phyloP scores from a whole-genome alignment of 2,797 vertebrate species.

The Bovichtus diacanthus region DNA sequence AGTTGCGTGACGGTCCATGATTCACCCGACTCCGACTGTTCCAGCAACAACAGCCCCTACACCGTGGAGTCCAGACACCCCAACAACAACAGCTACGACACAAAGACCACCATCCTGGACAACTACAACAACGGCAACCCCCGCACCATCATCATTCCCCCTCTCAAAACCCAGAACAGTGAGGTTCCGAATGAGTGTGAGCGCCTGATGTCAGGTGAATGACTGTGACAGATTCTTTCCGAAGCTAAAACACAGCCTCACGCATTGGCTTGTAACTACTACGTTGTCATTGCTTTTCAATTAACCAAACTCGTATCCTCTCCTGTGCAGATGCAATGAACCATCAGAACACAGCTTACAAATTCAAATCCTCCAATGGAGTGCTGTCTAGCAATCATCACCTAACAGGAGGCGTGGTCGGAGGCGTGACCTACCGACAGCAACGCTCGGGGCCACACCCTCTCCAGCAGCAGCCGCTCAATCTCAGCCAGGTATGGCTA shows the following conservation, averaged over 20 bases:
- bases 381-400: slow-evolving; percentile 92
- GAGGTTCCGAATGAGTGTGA: slow-evolving; percentile 92
- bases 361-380: slow-evolving; percentile 94
- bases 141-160: slow-evolving; percentile 97
- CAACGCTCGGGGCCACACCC: slow-evolving; percentile 92
- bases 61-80: slow-evolving; percentile 86
- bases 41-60: slow-evolving; percentile 96
- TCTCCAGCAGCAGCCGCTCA: slow-evolving; percentile 98
- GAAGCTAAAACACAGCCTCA: not conserved
- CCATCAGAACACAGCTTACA: slow-evolving; percentile 94
- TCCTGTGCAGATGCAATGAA: slow-evolving; percentile 87
- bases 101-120: slow-evolving; percentile 90
- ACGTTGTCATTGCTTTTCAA: not conserved
- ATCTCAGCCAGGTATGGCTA: slow-evolving; percentile 96
- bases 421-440: slow-evolving; percentile 91
- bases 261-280: too few relatives aligned
- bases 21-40: slow-evolving; percentile 95
- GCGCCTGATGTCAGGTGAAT: slow-evolving; percentile 92
- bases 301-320: not conserved
- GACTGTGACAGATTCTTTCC: not conserved
- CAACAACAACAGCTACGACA: slow-evolving; percentile 88
- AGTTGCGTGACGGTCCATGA: slow-evolving; percentile 99
- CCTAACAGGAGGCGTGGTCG: slow-evolving; percentile 87
- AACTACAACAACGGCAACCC: slow-evolving; percentile 92
- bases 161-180: slow-evolving; percentile 93